Conservation (phyloP, 2,888 invertebrate genomes). For the Spodoptera littoralis region DNA sequence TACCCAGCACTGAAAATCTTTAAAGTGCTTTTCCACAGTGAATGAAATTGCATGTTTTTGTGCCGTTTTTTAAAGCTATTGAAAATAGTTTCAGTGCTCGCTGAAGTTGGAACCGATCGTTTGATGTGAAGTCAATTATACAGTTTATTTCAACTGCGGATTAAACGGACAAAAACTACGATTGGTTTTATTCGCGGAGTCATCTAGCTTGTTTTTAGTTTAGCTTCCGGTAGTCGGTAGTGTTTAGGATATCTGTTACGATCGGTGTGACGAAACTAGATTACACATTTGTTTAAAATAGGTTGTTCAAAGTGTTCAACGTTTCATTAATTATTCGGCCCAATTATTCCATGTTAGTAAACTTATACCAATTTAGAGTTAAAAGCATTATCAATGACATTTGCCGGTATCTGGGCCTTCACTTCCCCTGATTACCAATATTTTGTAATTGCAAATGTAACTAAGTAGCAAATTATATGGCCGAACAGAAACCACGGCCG, state of each 20-base stretch:
- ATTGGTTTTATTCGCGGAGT: too few species aligned
- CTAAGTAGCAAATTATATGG: slow-evolving; percentile 31
- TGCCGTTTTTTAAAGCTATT: background rate
- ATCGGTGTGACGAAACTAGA: too few species aligned
- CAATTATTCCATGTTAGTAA: too few species aligned
- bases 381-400: slow-evolving; percentile 23
- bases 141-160: slow-evolving; percentile 14
- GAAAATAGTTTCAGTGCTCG: slow-evolving; percentile 1
- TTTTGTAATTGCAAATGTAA: slow-evolving; percentile 41
- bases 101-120: slow-evolving; percentile 15
- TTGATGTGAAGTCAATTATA: slow-evolving; percentile 28
- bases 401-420: slow-evolving; percentile 27
- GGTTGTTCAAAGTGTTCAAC: too few species aligned
- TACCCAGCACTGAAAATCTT: slow-evolving; percentile 33
- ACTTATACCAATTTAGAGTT: too few species aligned
- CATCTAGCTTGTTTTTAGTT: too few species aligned
- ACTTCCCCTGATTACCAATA: slow-evolving; percentile 25
- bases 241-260: too few species aligned
- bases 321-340: too few species aligned
- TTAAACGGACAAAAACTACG: background rate
- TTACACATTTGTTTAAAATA: too few species aligned
- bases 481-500: slow-evolving; percentile 21
- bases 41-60: slow-evolving; percentile 22
- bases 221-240: too few species aligned
- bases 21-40: slow-evolving; percentile 30